Percentiles rank a stretch among this genome's conserved stretches.
Evolutionary conservation across 1,140 invertebrate species (phyloP).

Genomic region (Hypsibius dujardini): DNA sequence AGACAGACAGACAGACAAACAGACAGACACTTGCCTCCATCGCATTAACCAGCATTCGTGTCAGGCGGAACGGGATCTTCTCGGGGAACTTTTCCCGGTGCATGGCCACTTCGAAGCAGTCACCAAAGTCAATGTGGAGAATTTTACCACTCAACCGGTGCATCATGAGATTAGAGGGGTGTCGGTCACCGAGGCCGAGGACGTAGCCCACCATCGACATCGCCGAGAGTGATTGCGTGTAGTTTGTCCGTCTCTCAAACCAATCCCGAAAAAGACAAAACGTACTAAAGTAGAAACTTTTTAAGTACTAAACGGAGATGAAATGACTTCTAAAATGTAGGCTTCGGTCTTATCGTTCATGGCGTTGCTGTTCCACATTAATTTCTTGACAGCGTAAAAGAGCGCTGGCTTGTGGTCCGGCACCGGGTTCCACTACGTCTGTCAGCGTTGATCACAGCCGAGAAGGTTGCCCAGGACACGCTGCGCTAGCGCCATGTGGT

Average conservation of each 20-base stretch:
- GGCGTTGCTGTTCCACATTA: constrained; percentile 67
- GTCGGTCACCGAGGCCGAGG: constrained; percentile 55
- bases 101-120: constrained; percentile 99
- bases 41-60: constrained; percentile 95
- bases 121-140: constrained; percentile 98
- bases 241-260: constrained; percentile 96
- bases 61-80: constrained; percentile 95
- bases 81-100: constrained; percentile 97
- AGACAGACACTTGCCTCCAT: constrained; percentile 58
- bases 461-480: constrained; percentile 74
- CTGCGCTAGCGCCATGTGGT: constrained; percentile 56
- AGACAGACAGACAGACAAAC: too few relatives aligned
- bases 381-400: constrained; percentile 82
- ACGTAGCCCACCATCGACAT: constrained; percentile 98
- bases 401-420: constrained; percentile 59
- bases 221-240: constrained; percentile 86
- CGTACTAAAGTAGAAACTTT: background rate
- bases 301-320: too few relatives aligned
- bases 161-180: constrained; percentile 97
- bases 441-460: constrained; percentile 54
- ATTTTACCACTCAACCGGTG: constrained; percentile 95
- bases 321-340: constrained; percentile 21
- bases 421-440: constrained; percentile 44
- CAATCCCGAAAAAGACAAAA: constrained; percentile 43
- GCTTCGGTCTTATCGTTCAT: constrained; percentile 30